Conservation (phyloP, 64 coral and sea anemone genomes). For the Montipora foliosa region DNA sequence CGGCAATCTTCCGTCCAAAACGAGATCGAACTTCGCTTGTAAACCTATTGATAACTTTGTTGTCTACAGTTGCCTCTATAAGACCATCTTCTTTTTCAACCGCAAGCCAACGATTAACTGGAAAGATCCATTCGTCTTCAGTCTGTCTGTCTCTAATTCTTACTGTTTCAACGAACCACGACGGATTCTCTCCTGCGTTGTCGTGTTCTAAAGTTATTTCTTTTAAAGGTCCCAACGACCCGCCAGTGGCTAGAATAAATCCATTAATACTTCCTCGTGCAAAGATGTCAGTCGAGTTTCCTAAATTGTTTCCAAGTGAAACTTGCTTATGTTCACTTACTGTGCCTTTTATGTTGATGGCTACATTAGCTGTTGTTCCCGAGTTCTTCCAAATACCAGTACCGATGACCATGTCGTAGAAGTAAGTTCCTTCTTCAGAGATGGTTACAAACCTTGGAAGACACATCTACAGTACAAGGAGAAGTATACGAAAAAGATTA, state of each 20-base stretch:
- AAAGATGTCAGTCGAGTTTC: neutral
- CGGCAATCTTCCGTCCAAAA: slow-evolving; percentile 1
- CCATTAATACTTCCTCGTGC: slow-evolving; percentile 36
- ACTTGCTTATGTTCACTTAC: neutral
- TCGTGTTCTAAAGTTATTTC: slow-evolving; percentile 50
- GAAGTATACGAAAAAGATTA: too few species aligned
- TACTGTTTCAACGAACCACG: slow-evolving; percentile 40
- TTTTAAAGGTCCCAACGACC: slow-evolving; percentile 15
- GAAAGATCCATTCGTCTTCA: slow-evolving; percentile 19
- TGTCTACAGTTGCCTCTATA: slow-evolving; percentile 18
- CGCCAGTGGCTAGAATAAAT: slow-evolving; percentile 1
- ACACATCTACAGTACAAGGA: slow-evolving; percentile 24
- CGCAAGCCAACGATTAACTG: slow-evolving; percentile 53
- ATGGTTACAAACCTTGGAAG: slow-evolving; percentile 16
- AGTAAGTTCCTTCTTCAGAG: neutral
- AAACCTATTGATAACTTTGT: neutral
- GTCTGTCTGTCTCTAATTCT: slow-evolving; percentile 49
- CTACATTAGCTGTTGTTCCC: slow-evolving; percentile 57
- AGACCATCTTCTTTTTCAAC: slow-evolving; percentile 45
- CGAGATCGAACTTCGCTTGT: slow-evolving; percentile 8
- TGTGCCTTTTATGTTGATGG: slow-evolving; percentile 31
- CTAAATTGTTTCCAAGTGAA: neutral
- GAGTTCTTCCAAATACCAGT: slow-evolving; percentile 63
- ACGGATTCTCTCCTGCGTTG: slow-evolving; percentile 35
- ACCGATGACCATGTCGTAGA: slow-evolving; percentile 40